Conservation (phyloP, 2,888 invertebrate genomes). For the Netelia melanura region DNA sequence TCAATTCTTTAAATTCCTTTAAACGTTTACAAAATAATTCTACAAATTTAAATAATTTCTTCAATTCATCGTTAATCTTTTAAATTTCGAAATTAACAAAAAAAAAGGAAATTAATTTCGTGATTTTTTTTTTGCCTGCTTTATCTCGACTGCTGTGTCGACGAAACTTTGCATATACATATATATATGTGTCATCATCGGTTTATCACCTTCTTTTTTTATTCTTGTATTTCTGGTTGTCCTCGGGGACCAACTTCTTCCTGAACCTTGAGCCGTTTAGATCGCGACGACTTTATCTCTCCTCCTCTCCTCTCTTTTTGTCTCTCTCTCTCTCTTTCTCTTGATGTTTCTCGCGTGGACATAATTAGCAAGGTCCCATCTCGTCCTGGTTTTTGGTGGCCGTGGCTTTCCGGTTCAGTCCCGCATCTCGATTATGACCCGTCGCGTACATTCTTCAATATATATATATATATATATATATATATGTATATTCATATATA, state of each 20-base stretch:
- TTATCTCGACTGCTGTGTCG: too few relatives aligned
- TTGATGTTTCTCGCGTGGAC: not conserved
- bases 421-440: conserved; percentile 27
- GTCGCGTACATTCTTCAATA: conserved; percentile 20
- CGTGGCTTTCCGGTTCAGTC: conserved; percentile 49
- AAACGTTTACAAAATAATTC: too few relatives aligned
- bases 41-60: too few relatives aligned
- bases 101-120: too few relatives aligned
- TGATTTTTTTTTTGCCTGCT: too few relatives aligned
- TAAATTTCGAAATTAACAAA: too few relatives aligned
- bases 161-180: not conserved
- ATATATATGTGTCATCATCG: not conserved
- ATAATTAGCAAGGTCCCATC: conserved; percentile 43
- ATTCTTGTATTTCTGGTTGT: conserved; percentile 31
- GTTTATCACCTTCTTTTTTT: conserved; percentile 5
- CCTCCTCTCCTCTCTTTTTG: not conserved
- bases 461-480: too few relatives aligned
- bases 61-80: too few relatives aligned
- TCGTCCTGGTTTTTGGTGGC: conserved; percentile 60
- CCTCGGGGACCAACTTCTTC: conserved; percentile 62
- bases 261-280: conserved; percentile 66
- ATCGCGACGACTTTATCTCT: conserved; percentile 30
- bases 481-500: conserved; percentile 5
- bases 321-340: conserved; percentile 20
- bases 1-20: too few relatives aligned